phyloP scores from a whole-genome alignment of 2,113 vertebrate genomes.

The Anarhynchus alexandrinus region DNA sequence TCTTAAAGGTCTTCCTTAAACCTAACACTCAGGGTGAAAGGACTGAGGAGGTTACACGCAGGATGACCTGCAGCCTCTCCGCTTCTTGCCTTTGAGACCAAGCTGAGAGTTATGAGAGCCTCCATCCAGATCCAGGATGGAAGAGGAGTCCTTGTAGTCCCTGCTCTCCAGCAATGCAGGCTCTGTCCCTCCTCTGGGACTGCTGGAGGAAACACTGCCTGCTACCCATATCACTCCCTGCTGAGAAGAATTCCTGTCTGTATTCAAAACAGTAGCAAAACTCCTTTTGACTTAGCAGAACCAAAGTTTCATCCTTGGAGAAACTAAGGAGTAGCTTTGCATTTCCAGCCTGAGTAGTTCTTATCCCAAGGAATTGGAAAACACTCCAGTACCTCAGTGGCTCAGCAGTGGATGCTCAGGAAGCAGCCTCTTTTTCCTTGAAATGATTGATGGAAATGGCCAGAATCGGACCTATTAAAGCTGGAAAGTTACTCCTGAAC shows the following conservation, averaged over 20 bases:
- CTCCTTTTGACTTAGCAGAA: background rate
- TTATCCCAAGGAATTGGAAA: background rate
- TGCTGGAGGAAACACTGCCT: background rate
- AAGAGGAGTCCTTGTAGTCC: background rate
- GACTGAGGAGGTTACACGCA: background rate
- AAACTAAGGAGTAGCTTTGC: background rate
- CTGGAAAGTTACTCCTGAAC: background rate
- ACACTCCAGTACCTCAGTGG: background rate
- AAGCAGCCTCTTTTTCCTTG: background rate
- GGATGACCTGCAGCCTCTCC: background rate
- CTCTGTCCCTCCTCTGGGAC: background rate
- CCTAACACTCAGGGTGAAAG: background rate
- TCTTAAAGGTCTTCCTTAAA: background rate
- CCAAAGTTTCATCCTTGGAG: background rate
- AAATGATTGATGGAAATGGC: background rate
- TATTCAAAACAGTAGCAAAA: background rate
- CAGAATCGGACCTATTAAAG: background rate
- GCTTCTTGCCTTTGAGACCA: background rate
- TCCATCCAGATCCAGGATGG: background rate
- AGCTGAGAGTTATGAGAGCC: background rate
- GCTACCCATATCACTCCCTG: background rate
- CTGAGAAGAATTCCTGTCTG: background rate
- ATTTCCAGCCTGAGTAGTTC: background rate
- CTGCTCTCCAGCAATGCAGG: background rate
- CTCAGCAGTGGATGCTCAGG: background rate